phyloP scores from a whole-genome alignment of 2,113 vertebrate species.

The Todiramphus chloris region DNA sequence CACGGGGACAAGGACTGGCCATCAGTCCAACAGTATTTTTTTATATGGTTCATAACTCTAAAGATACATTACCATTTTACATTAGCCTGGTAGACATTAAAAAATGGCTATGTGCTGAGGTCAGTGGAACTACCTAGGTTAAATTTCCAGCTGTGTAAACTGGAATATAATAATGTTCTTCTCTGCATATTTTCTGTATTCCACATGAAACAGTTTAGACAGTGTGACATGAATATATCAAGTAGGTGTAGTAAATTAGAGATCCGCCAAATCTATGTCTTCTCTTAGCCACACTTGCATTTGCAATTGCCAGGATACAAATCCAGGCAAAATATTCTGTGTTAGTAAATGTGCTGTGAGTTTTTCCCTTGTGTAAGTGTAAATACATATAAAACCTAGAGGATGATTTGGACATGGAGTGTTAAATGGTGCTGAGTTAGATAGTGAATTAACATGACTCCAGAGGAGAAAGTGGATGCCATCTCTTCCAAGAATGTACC shows the following conservation, averaged over 20 bases:
- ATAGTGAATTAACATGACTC: neutral
- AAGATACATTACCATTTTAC: neutral
- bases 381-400: neutral
- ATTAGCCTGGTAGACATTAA: neutral
- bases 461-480: neutral
- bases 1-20: neutral
- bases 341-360: neutral
- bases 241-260: neutral
- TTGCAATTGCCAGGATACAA: neutral
- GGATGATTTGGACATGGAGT: neutral
- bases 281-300: neutral
- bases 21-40: neutral
- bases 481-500: neutral
- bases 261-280: neutral
- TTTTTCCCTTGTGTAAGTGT: neutral
- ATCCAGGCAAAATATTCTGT: neutral
- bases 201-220: neutral
- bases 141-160: neutral
- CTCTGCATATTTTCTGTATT: neutral
- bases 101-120: neutral
- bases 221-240: neutral
- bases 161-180: neutral
- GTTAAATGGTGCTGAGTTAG: neutral
- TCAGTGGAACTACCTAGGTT: neutral
- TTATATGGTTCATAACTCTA: neutral